Base-by-base conservation (phyloP, 2,888 invertebrate species). In the Chrysotoxum bicinctum region DNA sequence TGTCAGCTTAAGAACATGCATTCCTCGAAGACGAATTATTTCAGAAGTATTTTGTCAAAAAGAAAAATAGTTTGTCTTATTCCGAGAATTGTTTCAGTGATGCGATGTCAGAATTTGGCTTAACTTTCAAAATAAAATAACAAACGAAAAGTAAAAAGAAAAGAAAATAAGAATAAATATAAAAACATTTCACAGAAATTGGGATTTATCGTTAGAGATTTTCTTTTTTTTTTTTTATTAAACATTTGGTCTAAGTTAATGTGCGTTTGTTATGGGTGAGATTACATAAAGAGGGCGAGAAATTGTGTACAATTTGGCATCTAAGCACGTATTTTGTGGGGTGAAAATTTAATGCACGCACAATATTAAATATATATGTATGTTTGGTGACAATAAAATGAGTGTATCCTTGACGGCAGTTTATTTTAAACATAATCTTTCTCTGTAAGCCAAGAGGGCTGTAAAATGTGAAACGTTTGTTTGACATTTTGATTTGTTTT, bases 241-340 rank as follows among this genome's bases (percentile, higher is more conserved):
- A 56, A 60, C 66, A 56, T 60, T 72, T 78, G 78, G 72, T 72
- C 35, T 50, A 37, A 14, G 48, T 62, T 19, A 30, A 30, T 56
- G 26, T 40, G 50, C 9, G 30, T 56, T 30, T 64, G 23, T n/a
- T n/a, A 45, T 45, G 64, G 45, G 9, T 7, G 19, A 32, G 43
- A 45, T 64, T 30, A 64, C 23, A 26, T n/a, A n/a, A n/a, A 14
- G 32, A 14, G 19, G 40, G n/a, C 6, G 26, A 26, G 40, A 37
- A 23, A 37, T 50, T 43, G 43, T 10, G 21, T 9, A 66, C 56
- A 35, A 68, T 68, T 82, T 45, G 52, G 37, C 43, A 68, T 30
- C 72, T 52, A 45, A 66, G 72, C 82, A 78, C 82, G 82, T 82
- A 72, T 60, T 52, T 66, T 35, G 8, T 50, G n/a, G 19, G 26